Conservation (phyloP, 2,797 vertebrate genomes). For the Otolemur crassicaudatus region DNA sequence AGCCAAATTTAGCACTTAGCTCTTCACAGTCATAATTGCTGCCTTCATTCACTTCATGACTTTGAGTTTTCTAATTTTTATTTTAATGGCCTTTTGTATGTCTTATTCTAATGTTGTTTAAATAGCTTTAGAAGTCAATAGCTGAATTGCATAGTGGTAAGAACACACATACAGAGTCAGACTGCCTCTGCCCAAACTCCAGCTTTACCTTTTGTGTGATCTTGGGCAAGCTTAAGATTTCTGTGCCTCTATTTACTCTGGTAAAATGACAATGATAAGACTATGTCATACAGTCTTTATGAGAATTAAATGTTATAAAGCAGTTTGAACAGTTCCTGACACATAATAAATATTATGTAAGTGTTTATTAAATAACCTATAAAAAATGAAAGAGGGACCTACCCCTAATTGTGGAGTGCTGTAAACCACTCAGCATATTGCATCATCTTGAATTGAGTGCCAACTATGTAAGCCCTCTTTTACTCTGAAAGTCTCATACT, state of each 20-base stretch:
- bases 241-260: neutral
- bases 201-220: neutral
- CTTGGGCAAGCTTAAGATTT: neutral
- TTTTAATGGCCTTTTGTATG: neutral
- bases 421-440: neutral
- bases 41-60: slow-evolving; percentile 3
- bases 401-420: neutral
- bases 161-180: neutral
- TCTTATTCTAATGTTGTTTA: slow-evolving; percentile 39
- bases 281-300: neutral
- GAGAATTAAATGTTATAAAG: neutral
- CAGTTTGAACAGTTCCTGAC: neutral
- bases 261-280: neutral
- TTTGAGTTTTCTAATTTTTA: slow-evolving; percentile 25
- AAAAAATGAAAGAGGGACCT: neutral
- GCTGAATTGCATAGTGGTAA: neutral
- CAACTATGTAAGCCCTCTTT: neutral
- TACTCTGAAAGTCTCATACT: neutral
- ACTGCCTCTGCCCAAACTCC: neutral
- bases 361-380: neutral
- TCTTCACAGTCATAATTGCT: neutral
- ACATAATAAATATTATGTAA: neutral
- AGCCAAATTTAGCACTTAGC: slow-evolving; percentile 50
- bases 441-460: neutral
- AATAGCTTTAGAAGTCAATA: slow-evolving; percentile 11